These are phyloP conservation scores for Cryptophagus acutangulus DNA, from an alignment of 2,888 invertebrate species.

Conservation along the genomic window DNA sequence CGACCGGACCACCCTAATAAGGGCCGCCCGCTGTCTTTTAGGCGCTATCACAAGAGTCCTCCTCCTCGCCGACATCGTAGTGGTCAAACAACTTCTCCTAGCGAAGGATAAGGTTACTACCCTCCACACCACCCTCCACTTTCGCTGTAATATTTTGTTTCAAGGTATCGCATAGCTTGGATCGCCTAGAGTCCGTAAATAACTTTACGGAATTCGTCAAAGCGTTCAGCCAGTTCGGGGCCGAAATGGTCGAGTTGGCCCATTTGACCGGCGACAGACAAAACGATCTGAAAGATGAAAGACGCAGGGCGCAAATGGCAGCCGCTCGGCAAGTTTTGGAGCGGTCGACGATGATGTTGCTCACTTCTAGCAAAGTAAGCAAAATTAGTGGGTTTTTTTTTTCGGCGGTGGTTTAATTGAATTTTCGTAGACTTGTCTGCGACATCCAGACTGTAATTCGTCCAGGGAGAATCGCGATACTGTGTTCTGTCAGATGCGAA, in stretches of 20 bases:
- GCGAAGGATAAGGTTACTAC: slow-evolving; percentile 86
- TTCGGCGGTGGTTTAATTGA: neutral
- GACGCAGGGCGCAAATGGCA: slow-evolving; percentile 92
- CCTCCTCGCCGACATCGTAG: slow-evolving; percentile 93
- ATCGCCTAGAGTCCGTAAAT: slow-evolving; percentile 79
- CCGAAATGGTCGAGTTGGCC: slow-evolving; percentile 97
- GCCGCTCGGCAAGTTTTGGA: slow-evolving; percentile 93
- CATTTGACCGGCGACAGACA: slow-evolving; percentile 80
- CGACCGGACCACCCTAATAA: slow-evolving; percentile 70
- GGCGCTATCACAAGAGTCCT: slow-evolving; percentile 94
- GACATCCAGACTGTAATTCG: slow-evolving; percentile 90
- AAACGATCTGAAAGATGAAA: slow-evolving; percentile 88
- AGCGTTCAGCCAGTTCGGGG: slow-evolving; percentile 97
- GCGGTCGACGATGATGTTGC: slow-evolving; percentile 91
- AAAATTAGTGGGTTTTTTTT: slow-evolving; percentile 5
- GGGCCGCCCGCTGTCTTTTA: slow-evolving; percentile 88
- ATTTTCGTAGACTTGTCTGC: slow-evolving; percentile 69
- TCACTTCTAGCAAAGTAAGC: slow-evolving; percentile 90
- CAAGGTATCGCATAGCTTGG: slow-evolving; percentile 74
- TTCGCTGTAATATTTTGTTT: slow-evolving; percentile 19
- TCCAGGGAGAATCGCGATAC: slow-evolving; percentile 95
- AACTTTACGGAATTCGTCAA: slow-evolving; percentile 97
- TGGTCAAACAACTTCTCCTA: slow-evolving; percentile 90
- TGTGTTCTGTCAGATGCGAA: slow-evolving; percentile 95
- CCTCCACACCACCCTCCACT: neutral